Percentiles rank a stretch among this genome's conserved stretches.
These are phyloP conservation scores for Drosophila suboccidentalis DNA, from an alignment of 2,888 invertebrate genomes.

Conservation along the genomic window DNA sequence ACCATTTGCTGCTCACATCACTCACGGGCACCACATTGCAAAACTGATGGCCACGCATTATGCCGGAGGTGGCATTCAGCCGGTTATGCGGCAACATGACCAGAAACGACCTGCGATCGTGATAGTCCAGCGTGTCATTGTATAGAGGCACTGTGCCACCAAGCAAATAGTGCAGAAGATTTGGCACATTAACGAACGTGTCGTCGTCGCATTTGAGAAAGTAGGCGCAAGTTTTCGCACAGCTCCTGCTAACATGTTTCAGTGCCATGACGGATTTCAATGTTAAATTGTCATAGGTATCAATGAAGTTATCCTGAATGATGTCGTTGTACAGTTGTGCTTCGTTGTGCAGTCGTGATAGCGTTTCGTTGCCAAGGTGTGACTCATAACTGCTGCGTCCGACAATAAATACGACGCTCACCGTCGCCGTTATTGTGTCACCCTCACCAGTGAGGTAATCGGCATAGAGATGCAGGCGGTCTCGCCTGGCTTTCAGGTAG, in stretches of 20 bases:
- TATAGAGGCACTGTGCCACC: slow-evolving; percentile 85
- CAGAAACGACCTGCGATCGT: slow-evolving; percentile 77
- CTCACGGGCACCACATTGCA: slow-evolving; percentile 91
- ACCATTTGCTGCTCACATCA: slow-evolving; percentile 92
- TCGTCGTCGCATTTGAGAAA: slow-evolving; percentile 95
- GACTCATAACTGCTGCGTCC: slow-evolving; percentile 78
- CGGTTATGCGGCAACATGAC: slow-evolving; percentile 79
- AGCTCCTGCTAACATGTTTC: slow-evolving; percentile 91
- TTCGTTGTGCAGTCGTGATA: slow-evolving; percentile 89
- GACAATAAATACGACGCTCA: slow-evolving; percentile 83
- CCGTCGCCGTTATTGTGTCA: slow-evolving; percentile 48
- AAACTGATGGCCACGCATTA: slow-evolving; percentile 92
- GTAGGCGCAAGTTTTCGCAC: slow-evolving; percentile 88
- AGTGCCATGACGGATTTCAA: slow-evolving; percentile 94
- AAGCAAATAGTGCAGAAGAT: slow-evolving; percentile 87
- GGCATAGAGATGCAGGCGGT: slow-evolving; percentile 72
- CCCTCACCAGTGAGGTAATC: slow-evolving; percentile 71
- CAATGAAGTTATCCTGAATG: slow-evolving; percentile 93
- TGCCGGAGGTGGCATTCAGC: slow-evolving; percentile 84
- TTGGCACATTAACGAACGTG: slow-evolving; percentile 93
- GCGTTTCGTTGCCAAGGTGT: slow-evolving; percentile 86
- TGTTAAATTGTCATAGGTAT: slow-evolving; percentile 95
- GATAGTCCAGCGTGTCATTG: slow-evolving; percentile 83
- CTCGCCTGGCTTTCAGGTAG: slow-evolving; percentile 75
- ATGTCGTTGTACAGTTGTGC: slow-evolving; percentile 90